Base-by-base conservation (phyloP, 2,888 invertebrate species). In the Drosophila kanekoi region DNA sequence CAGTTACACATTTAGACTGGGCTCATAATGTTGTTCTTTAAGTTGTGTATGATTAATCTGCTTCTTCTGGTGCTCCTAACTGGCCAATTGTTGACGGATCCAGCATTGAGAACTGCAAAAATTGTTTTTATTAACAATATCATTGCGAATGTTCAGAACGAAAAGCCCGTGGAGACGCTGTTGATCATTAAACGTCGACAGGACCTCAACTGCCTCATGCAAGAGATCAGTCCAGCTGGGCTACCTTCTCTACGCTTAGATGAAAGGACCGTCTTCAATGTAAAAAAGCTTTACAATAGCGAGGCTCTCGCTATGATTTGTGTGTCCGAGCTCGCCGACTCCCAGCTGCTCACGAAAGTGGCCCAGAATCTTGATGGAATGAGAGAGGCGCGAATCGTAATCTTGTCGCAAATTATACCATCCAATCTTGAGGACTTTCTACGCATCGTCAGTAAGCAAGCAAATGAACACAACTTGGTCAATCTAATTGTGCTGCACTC, bases 401-500 rank as follows among this genome's bases (percentile, higher is more conserved):
- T 79, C 13, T 64, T 60, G 43, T 4, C 74, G n/a, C 23, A 53
- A 3, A n/a, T 8, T 43, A 1, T 0, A 1, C 0, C 6, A 16
- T 11, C 33, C 1, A 1, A 10, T 61, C 8, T 4, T 10, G 13
- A 10, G 0, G 23, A 33, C 6, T 6, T 40, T 2, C 2, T 65
- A 1, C 16, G 16, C 1, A 2, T 14, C 5, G 38, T 73, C 18
- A 4, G n/a, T 2, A n/a, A 45, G 0, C 51, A 28, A 8, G 35
- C 61, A 8, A 35, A 38, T 3, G 28, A 3, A 0, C 4, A 59
- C 2, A 51, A 64, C 13, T 67, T 72, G n/a, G 9, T 33, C 0
- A 43, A 38, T 0, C 1, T 79, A 3, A 11, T 72, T 4, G n/a
- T 79, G 0, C 4, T 78, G 3, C 59, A 77, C 4, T n/a, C 40